Conservation (phyloP, 2,888 invertebrate genomes). For the Frankliniella intonsa region DNA sequence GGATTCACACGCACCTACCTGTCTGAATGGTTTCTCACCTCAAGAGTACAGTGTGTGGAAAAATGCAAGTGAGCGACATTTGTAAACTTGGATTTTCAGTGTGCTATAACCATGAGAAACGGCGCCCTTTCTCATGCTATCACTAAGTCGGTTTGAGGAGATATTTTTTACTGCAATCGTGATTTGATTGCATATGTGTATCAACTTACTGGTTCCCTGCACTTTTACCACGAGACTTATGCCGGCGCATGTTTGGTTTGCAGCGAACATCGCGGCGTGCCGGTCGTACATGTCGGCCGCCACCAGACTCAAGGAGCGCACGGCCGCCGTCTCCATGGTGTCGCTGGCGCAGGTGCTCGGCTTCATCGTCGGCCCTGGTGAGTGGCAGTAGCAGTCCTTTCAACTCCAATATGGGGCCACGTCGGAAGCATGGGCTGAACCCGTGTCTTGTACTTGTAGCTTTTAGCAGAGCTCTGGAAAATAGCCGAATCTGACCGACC, state of each 20-base stretch:
- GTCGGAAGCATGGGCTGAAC: background rate
- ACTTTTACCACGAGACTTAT: too few relatives aligned
- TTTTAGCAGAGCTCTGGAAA: too few relatives aligned
- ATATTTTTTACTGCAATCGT: slow-evolving; percentile 23
- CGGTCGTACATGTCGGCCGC: slow-evolving; percentile 81
- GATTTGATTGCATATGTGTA: slow-evolving; percentile 10
- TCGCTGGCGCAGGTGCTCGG: slow-evolving; percentile 82
- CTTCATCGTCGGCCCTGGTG: slow-evolving; percentile 73
- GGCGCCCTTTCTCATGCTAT: too few relatives aligned
- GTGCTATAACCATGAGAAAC: too few relatives aligned
- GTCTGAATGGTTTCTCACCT: too few relatives aligned
- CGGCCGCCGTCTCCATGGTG: slow-evolving; percentile 75
- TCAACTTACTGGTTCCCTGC: slow-evolving; percentile 4
- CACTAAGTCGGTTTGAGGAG: background rate
- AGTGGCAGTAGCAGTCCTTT: too few relatives aligned
- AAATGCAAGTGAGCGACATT: too few relatives aligned
- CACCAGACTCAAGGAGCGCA: slow-evolving; percentile 72
- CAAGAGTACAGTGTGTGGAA: too few relatives aligned
- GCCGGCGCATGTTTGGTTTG: slow-evolving; percentile 38
- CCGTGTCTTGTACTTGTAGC: background rate
- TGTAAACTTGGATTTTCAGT: too few relatives aligned
- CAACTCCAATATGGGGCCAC: background rate
- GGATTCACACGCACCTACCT: too few relatives aligned
- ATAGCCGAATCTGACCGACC: background rate
- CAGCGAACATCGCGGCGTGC: slow-evolving; percentile 78